Evolutionary conservation across 1,140 invertebrate genomes (phyloP), one percentile per base, ranked within the genome.

Genomic region (Mycetomoellerius zeteki): DNA sequence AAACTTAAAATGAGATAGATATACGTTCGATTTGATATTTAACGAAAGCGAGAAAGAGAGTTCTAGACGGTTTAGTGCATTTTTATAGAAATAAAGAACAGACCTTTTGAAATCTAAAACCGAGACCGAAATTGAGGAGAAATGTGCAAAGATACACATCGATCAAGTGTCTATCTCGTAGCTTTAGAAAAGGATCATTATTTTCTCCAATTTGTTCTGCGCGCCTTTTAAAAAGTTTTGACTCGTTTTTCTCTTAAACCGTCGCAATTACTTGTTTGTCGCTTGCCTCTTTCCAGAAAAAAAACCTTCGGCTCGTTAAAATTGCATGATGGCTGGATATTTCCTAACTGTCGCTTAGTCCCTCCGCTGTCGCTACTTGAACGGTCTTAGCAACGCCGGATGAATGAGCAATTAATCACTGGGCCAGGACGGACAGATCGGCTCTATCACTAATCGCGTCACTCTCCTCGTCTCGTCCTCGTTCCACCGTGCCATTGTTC

Each of bases 381-480:
- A 10, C 27, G 14, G 30, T 56, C 56, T 62, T 62, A 47, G 16
- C 12, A 6, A n/a, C n/a, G 30, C 30, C 43, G 76, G 67, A 27
- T 4, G 33, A 58, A 21, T 4, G 24, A 58, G 37, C 54, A 60
- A 84, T 73, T 60, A 73, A 73, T 73, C 50, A 37, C 37, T 19
- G 5, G 33, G n/a, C 24, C 12, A 16, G 12, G 1, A 81, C n/a
- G 1, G 10, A 21, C 54, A 27, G 37, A 50, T 84, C 80, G 24
- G 30, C 21, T 84, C 80, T 54, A 21, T 84, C 69, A 69, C 80
- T 84, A 62, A 75, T 82, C 80, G 37, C 43, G 47, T 12, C 80
- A 27, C 27, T 75, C 33, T 19, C n/a, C 30, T 50, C 67, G 33
- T 50, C 58, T 21, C 54, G 37, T 58, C 8, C 67, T 47, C 54